These are phyloP conservation scores for Leptinotarsa haldemani DNA, from an alignment of 2,888 invertebrate genomes.

Conservation along the genomic window DNA sequence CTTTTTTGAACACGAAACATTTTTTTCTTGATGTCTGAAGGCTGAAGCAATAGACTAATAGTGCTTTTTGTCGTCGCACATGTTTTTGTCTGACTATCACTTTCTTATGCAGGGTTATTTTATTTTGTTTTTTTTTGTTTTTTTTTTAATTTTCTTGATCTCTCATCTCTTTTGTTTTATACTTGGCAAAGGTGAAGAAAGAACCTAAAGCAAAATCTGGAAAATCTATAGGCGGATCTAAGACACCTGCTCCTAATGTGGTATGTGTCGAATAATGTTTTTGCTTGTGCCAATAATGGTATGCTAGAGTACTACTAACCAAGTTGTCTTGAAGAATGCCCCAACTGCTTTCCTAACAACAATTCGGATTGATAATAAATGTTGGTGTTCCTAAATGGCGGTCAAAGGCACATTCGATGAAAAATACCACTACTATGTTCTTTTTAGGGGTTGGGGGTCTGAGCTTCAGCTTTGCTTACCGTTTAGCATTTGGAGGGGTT, in stretches of 20 bases:
- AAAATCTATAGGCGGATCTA: slow-evolving; percentile 30
- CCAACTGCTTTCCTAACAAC: not conserved
- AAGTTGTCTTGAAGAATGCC: not conserved
- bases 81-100: too few species aligned
- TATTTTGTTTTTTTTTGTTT: not conserved
- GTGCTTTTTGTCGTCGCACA: too few species aligned
- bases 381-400: too few species aligned
- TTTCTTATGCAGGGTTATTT: not conserved
- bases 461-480: too few species aligned
- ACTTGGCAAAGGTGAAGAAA: slow-evolving; percentile 32
- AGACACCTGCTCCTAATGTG: slow-evolving; percentile 24
- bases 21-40: too few species aligned
- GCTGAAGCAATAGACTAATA: too few species aligned
- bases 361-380: too few species aligned
- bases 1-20: too few species aligned
- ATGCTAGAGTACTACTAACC: slow-evolving; percentile 6
- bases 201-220: slow-evolving; percentile 31
- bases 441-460: too few species aligned
- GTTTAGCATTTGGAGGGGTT: too few species aligned
- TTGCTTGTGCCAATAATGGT: slow-evolving; percentile 1
- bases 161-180: slow-evolving; percentile 8
- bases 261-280: slow-evolving; percentile 23
- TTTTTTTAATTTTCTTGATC: not conserved
- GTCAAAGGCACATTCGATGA: too few species aligned
- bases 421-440: too few species aligned